These are phyloP conservation scores for Cyclopterus lumpus DNA, from an alignment of 2,797 vertebrate species.

Conservation along the genomic window DNA sequence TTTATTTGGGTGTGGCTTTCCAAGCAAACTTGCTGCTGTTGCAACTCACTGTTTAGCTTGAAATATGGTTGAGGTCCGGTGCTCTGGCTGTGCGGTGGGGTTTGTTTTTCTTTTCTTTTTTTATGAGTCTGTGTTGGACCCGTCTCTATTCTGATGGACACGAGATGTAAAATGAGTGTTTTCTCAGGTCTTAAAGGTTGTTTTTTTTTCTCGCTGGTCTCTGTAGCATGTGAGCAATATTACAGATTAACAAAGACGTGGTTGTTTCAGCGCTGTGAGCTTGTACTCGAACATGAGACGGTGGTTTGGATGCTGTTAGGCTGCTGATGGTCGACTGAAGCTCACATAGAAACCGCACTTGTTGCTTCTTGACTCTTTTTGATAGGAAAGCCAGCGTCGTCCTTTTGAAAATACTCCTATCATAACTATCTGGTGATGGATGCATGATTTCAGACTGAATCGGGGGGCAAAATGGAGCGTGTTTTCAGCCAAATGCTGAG, in stretches of 20 bases:
- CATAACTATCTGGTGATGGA: background rate
- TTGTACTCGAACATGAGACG: slow-evolving; percentile 46
- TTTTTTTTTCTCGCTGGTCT: background rate
- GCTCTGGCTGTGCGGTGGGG: slow-evolving; percentile 64
- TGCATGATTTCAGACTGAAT: background rate
- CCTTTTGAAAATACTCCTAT: too few relatives aligned
- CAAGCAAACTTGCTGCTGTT: slow-evolving; percentile 54
- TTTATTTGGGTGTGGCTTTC: slow-evolving; percentile 67
- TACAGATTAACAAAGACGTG: slow-evolving; percentile 8
- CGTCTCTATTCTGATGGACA: slow-evolving; percentile 37
- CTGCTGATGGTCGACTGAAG: slow-evolving; percentile 7
- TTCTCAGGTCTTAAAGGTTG: slow-evolving; percentile 21
- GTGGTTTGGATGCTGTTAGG: slow-evolving; percentile 29
- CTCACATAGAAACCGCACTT: background rate
- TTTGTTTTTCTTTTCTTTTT: slow-evolving; percentile 37
- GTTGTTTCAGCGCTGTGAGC: slow-evolving; percentile 31
- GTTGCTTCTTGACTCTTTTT: slow-evolving; percentile 26
- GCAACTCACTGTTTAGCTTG: slow-evolving; percentile 43
- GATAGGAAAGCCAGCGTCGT: too few relatives aligned
- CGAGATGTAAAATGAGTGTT: slow-evolving; percentile 20
- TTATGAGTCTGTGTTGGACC: slow-evolving; percentile 36
- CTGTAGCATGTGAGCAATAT: slow-evolving; percentile 46
- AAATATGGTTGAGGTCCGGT: slow-evolving; percentile 28
- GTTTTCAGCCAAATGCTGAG: slow-evolving; percentile 8
- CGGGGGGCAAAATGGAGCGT: background rate